Conservation (phyloP, 2,797 vertebrate genomes). For the Smutsia gigantea region DNA sequence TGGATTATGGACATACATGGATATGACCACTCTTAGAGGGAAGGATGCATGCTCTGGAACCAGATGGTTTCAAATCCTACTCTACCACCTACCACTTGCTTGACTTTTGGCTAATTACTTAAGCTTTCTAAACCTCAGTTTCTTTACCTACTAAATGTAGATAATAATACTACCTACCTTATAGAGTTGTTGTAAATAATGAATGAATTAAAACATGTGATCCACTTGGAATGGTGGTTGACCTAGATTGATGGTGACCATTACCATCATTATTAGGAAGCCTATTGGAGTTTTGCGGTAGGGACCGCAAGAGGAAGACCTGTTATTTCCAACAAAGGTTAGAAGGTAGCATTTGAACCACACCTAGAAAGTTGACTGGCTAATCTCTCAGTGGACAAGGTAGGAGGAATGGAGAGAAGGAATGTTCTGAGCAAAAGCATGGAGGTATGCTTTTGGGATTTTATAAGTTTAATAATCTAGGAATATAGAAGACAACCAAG, state of each 20-base stretch:
- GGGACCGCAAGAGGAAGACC: background rate
- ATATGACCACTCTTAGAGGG: background rate
- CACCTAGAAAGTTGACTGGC: background rate
- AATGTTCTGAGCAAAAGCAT: background rate
- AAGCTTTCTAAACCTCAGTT: background rate
- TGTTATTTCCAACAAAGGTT: background rate
- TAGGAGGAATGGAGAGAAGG: background rate
- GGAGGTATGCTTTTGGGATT: background rate
- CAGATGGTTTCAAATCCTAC: background rate
- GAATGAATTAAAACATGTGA: background rate
- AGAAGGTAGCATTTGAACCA: background rate
- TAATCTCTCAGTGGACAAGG: background rate
- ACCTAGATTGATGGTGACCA: background rate
- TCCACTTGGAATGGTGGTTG: background rate
- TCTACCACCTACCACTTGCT: background rate
- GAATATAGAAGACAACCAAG: background rate
- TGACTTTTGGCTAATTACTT: background rate
- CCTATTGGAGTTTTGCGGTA: background rate
- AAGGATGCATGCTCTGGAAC: background rate
- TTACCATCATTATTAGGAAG: background rate
- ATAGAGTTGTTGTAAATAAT: background rate
- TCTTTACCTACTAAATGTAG: background rate
- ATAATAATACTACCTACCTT: background rate
- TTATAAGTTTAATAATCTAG: background rate
- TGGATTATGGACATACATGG: background rate